Base-by-base conservation (phyloP, 1,140 invertebrate species). In the Caerostris darwini region DNA sequence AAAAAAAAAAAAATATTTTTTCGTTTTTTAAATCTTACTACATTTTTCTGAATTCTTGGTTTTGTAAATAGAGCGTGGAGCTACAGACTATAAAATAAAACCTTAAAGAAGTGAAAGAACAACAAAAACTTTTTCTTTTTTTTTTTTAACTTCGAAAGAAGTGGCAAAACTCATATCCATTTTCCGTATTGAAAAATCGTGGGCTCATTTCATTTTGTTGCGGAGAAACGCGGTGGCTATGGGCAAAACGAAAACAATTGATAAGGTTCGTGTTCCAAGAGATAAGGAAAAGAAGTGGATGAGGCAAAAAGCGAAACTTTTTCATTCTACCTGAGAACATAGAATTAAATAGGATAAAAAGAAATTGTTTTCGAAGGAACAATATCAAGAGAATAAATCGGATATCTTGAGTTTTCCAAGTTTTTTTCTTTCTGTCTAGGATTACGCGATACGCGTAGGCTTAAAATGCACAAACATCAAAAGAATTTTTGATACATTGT, bases 151-250 rank as follows among this genome's bases (percentile, higher is more conserved):
- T 34, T 34, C 6, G 8, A 85, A 56, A 34, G 34, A 34, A 34
- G 34, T 1, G 34, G 14, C 54, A 58, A 57, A 85, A 85, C 82
- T 85, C 82, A 85, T 85, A 85, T 85, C 82, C 82, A 85, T 85
- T 85, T 85, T 85, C 82, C 54, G 54, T n/a, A 85, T 85, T 85
- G 82, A 85, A 85, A 85, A 85, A 85, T 85, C 82, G 82, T 85
- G 82, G 82, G 57, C 82, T 57, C 82, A 85, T 85, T 85, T 85
- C 82, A 85, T 85, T 85, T 85, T 19, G 14, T 17, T 56, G 82
- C n/a, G 50, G 82, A 58, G 19, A n/a, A 34, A 34, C 34, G 34
- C 34, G 34, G 34, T 34, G 50, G 82, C 54, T 85, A 85, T 57
- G 82, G 57, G 82, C 57, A 85, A 85, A 85, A 85, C 54, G 54